These are phyloP conservation scores for Tetraneura akinire DNA, from an alignment of 1,140 invertebrate species.

Conservation along the genomic window DNA sequence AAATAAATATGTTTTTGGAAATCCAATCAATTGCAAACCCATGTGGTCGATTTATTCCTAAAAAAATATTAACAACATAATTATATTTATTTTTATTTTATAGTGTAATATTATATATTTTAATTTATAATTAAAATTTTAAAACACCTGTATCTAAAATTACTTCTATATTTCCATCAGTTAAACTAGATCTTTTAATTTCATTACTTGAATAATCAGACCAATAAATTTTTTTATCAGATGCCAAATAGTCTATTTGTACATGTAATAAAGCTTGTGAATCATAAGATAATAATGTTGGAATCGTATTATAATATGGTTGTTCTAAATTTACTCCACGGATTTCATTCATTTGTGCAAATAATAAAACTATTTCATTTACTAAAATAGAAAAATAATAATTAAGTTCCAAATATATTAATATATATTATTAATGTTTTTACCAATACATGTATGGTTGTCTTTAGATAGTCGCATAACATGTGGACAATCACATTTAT, in stretches of 20 bases:
- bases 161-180: slow-evolving; percentile 68
- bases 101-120: background rate
- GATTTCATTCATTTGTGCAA: slow-evolving; percentile 75
- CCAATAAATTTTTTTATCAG: slow-evolving; percentile 74
- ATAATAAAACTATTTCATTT: slow-evolving; percentile 76
- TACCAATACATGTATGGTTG: slow-evolving; percentile 70
- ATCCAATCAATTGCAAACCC: slow-evolving; percentile 77
- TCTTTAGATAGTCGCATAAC: slow-evolving; percentile 70
- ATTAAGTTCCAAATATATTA: slow-evolving; percentile 8
- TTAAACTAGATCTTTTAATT: slow-evolving; percentile 71
- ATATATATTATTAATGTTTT: slow-evolving; percentile 52
- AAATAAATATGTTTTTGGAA: slow-evolving; percentile 69
- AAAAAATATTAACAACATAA: slow-evolving; percentile 20
- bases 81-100: too few species aligned
- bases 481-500: slow-evolving; percentile 76
- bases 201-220: slow-evolving; percentile 74
- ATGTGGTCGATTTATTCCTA: slow-evolving; percentile 64
- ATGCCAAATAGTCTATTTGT: slow-evolving; percentile 71
- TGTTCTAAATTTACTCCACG: slow-evolving; percentile 77
- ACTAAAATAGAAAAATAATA: slow-evolving; percentile 58
- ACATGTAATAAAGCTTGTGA: slow-evolving; percentile 66
- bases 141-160: slow-evolving; percentile 71
- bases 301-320: slow-evolving; percentile 76
- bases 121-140: background rate
- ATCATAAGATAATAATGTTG: slow-evolving; percentile 66